These are phyloP conservation scores for Arge pagana DNA, from an alignment of 2,888 invertebrate species.

Conservation along the genomic window DNA sequence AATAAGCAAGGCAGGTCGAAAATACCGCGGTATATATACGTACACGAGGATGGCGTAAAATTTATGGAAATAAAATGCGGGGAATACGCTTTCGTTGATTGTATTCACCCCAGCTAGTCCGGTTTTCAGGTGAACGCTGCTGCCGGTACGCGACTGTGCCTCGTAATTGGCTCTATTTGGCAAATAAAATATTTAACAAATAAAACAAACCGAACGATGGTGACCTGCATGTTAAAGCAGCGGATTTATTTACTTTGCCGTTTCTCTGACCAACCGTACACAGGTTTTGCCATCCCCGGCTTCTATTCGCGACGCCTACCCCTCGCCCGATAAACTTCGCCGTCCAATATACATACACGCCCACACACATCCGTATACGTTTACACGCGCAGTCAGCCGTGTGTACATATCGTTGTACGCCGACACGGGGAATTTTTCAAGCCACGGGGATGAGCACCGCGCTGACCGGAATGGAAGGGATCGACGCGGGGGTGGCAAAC, in stretches of 20 bases:
- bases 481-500: not conserved
- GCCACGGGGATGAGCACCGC: constrained; percentile 41
- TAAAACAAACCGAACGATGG: constrained; percentile 56
- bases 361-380: not conserved
- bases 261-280: constrained; percentile 43
- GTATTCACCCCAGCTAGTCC: constrained; percentile 13
- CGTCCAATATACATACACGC: not conserved
- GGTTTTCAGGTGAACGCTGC: constrained; percentile 3
- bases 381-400: too few relatives aligned
- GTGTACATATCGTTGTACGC: constrained; percentile 27
- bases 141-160: not conserved
- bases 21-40: too few relatives aligned
- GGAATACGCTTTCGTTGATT: constrained; percentile 13
- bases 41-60: too few relatives aligned
- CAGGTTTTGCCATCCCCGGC: constrained; percentile 11
- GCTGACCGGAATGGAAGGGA: constrained; percentile 50
- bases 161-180: constrained; percentile 53
- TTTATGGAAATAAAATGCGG: constrained; percentile 17
- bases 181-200: constrained; percentile 59
- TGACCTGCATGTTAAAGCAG: constrained; percentile 58
- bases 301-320: constrained; percentile 4
- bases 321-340: constrained; percentile 2
- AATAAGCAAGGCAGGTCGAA: too few relatives aligned
- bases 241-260: constrained; percentile 53
- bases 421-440: constrained; percentile 25